Evolutionary conservation across 2,113 vertebrate species (phyloP).

Genomic region (Suricata suricatta): DNA sequence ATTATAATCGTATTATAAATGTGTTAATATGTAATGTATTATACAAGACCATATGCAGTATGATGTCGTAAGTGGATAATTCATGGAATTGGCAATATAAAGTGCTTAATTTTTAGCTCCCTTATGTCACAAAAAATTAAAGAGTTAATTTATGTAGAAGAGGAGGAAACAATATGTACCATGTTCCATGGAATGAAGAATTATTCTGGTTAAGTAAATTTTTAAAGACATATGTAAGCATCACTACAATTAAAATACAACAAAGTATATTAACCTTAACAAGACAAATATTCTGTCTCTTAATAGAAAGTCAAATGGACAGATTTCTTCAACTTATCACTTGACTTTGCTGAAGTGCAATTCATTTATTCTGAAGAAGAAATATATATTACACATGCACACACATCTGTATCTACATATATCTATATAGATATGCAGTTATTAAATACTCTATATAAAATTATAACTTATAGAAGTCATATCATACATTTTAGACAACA

Average conservation of each 20-base stretch:
- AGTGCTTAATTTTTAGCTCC: neutral
- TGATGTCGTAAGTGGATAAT: neutral
- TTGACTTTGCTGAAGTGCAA: neutral
- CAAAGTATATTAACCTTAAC: neutral
- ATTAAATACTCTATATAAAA: neutral
- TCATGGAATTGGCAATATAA: neutral
- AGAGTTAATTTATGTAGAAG: neutral
- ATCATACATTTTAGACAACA: neutral
- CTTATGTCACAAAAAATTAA: neutral
- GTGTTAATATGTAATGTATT: neutral
- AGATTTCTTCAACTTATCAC: neutral
- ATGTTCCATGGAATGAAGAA: neutral
- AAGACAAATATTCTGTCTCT: neutral
- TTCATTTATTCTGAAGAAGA: neutral
- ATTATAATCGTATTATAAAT: neutral
- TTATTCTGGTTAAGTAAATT: neutral
- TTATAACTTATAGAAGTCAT: neutral
- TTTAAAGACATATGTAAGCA: neutral
- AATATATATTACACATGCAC: neutral
- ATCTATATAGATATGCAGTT: neutral
- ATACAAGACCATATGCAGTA: neutral
- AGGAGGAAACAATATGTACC: neutral
- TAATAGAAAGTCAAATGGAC: neutral
- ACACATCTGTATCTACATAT: too few relatives aligned
- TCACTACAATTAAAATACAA: neutral